Base-by-base conservation (phyloP, 2,113 vertebrate species). In the Callipepla squamata region DNA sequence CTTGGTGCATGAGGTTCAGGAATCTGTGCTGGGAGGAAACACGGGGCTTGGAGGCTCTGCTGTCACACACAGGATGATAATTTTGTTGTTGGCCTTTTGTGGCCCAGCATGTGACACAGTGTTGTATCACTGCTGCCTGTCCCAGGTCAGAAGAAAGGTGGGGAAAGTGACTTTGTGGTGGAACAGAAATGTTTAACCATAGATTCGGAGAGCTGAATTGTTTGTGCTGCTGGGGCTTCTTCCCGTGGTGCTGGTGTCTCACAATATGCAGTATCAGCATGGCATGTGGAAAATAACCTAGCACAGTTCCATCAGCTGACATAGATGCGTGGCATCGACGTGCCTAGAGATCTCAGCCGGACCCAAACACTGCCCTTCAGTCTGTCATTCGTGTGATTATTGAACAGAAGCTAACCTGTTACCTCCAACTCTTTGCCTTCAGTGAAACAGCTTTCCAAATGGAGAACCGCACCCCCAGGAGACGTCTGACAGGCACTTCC, bases 11-110 rank as follows among this genome's bases (percentile, higher is more conserved):
- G 16, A 70, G 73, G 61, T 65, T 94, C 2, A 2, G 70, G 65
- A 92, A 30, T 81, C 94, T 92, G 85, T 47, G 90, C 87, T 6
- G 6, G 93, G 72, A 96, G 90, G 85, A 93, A 85, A 77, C 59
- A 4, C 4, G 44, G 7, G 25, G 25, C 62, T 85, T 73, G 79
- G 85, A 92, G 75, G 70, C 44, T 90, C 67, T 89, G 81, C 87
- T 73, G 18, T 34, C 4, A 19, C 61, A 76, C 51, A 28, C 17
- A 53, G 15, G 51, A 17, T 17, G 25, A 13, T 14, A 34, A 10
- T 19, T 28, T 20, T 1, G 9, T 40, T 66, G n/a, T 44, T 62
- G 34, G 4, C 30, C 17, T 65, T 65, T 61, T n/a, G 34, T 38
- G 36, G 8, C 51, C 19, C 14, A 15, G 28, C 4, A 1, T 11